phyloP scores from a whole-genome alignment of 2,888 invertebrate species.

The Eudemis profundana region DNA sequence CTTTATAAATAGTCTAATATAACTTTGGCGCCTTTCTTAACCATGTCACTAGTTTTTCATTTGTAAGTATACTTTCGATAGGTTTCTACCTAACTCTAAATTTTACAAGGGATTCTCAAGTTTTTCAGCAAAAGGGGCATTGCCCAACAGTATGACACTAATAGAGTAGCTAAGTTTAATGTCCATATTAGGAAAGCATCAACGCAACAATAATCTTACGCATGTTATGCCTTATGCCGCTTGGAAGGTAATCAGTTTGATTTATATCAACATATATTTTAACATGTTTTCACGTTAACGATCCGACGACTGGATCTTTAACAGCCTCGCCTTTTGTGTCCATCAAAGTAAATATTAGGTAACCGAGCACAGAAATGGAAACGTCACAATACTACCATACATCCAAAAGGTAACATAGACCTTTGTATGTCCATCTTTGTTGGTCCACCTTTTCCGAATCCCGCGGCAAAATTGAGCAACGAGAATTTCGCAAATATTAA shows the following conservation, averaged over 20 bases:
- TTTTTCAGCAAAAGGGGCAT: too few species aligned
- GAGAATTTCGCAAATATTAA: slow-evolving; percentile 77
- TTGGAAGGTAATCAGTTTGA: slow-evolving; percentile 13
- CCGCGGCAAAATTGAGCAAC: slow-evolving; percentile 49
- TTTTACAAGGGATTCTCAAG: too few species aligned
- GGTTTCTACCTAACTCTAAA: too few species aligned
- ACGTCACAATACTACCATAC: neutral
- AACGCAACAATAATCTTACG: neutral
- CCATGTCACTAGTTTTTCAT: too few species aligned
- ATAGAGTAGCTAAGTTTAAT: neutral
- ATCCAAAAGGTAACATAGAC: neutral
- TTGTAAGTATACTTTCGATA: too few species aligned
- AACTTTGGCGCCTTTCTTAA: too few species aligned
- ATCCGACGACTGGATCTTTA: slow-evolving; percentile 6
- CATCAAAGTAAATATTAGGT: slow-evolving; percentile 37
- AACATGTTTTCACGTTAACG: slow-evolving; percentile 6
- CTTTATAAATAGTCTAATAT: too few species aligned
- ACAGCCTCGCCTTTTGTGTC: slow-evolving; percentile 23
- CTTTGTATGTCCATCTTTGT: neutral
- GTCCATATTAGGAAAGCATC: slow-evolving; percentile 7
- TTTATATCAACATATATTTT: slow-evolving; percentile 26
- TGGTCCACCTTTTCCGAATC: slow-evolving; percentile 6
- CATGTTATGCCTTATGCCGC: too few species aligned
- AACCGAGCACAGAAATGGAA: slow-evolving; percentile 34
- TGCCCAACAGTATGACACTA: too few species aligned